Evolutionary conservation across 2,797 vertebrate species (phyloP).

Genomic region (Myripristis murdjan): DNA sequence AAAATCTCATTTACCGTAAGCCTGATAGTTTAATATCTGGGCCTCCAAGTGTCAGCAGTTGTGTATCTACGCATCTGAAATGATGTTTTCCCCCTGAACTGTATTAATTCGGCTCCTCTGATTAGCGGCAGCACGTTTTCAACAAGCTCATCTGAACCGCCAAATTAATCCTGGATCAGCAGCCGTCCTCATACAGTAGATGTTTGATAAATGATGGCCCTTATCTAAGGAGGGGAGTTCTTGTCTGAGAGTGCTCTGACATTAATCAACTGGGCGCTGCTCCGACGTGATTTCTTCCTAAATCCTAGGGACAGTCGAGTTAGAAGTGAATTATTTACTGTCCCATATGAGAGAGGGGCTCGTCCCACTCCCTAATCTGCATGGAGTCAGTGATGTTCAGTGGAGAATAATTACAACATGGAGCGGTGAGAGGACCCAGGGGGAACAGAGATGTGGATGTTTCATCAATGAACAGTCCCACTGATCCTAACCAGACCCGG

Average conservation of each 20-base stretch:
- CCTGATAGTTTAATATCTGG: neutral
- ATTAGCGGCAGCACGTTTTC: conserved; percentile 18
- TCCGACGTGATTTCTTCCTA: conserved; percentile 13
- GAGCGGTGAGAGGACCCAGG: neutral
- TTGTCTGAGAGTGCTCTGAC: neutral
- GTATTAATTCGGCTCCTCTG: conserved; percentile 32
- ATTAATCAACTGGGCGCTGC: conserved; percentile 35
- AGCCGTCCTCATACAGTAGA: conserved; percentile 34
- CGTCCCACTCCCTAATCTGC: conserved; percentile 58
- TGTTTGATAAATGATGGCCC: conserved; percentile 41
- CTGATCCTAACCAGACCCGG: neutral
- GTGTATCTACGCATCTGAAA: conserved; percentile 22
- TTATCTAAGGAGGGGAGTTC: conserved; percentile 31
- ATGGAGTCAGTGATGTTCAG: conserved; percentile 45
- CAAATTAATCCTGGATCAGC: conserved; percentile 57
- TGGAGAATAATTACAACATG: conserved; percentile 49
- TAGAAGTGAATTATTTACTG: conserved; percentile 10
- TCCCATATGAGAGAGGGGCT: conserved; percentile 52
- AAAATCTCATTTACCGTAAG: neutral
- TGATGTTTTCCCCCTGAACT: conserved; percentile 3
- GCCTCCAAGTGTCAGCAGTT: neutral
- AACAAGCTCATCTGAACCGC: conserved; percentile 25
- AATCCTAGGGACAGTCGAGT: neutral
- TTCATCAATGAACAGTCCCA: conserved; percentile 42
- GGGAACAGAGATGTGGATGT: conserved; percentile 11